Base-by-base conservation (phyloP, 2,113 vertebrate species). In the Centropus unirufus region DNA sequence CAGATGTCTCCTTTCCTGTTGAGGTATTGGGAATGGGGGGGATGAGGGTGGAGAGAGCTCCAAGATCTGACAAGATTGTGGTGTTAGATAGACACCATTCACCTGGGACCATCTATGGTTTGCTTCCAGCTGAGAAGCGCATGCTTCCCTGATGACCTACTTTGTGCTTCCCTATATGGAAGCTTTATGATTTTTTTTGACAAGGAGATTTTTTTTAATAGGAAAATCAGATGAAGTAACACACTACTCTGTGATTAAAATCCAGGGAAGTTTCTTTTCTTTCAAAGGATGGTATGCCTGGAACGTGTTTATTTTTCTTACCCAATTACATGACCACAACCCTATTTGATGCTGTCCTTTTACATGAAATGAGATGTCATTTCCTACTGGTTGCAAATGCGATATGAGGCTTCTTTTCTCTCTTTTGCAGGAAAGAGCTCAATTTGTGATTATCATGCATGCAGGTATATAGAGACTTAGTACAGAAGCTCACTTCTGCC, bases 1-100 rank as follows among this genome's bases (percentile, higher is more conserved):
- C 96, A 98, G 96, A 96, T 97, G 96, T 96, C 92, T 98, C 90
- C 90, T 96, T 97, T 97, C 93, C 96, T 84, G 68, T 80, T 76
- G 97, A 96, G 87, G 86, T 96, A 72, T 88, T 82, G 39, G 66
- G 95, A 95, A 57, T 16, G 21, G 89, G 88, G 90, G 57, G 47
- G 15, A 39, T 44, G 42, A 89, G 76, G 47, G 88, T 90, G 54
- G 46, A 58, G 22, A 42, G 27, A 24, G 57, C 44, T 52, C 62
- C 72, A 92, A 85, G 95, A 72, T 81, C 69, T 47, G 54, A 94
- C 89, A 89, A 86, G 77, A 44, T 66, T 5, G 1, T 80, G 51
- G 69, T 88, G 72, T 93, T 96, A 82, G 92, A 93, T 68, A 79
- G 66, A 90, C 58, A 85, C 70, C 70, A 14, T 67, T 95, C 95